These are phyloP conservation scores for Coboldia fuscipes DNA, from an alignment of 1,140 invertebrate species.

Conservation along the genomic window DNA sequence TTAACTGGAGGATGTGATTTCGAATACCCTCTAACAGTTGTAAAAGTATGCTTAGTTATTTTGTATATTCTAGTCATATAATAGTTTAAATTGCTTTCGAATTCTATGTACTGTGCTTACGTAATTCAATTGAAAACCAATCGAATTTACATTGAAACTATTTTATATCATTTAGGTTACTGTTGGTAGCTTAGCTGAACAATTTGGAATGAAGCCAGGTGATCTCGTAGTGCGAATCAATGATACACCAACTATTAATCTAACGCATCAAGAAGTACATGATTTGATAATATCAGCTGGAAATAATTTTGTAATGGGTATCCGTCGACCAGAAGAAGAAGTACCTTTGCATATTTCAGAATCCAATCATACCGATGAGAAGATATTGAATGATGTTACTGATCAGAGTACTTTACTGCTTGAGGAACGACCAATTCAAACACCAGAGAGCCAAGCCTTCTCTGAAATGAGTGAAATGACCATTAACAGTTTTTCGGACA, in stretches of 20 bases:
- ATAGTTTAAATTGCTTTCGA: slow-evolving; percentile 2
- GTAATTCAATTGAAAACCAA: neutral
- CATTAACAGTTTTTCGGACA: neutral
- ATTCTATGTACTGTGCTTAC: slow-evolving; percentile 6
- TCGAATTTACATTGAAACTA: slow-evolving; percentile 5
- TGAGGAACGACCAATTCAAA: slow-evolving; percentile 1
- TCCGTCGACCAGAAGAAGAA: slow-evolving; percentile 27
- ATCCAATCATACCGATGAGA: neutral
- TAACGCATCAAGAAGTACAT: slow-evolving; percentile 62
- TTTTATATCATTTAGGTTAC: slow-evolving; percentile 33
- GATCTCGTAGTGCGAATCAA: slow-evolving; percentile 64
- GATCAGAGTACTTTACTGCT: neutral
- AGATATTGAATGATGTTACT: neutral
- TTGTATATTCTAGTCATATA: neutral
- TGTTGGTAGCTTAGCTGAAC: slow-evolving; percentile 55
- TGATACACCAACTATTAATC: slow-evolving; percentile 32
- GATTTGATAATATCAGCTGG: slow-evolving; percentile 46
- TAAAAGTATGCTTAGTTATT: slow-evolving; percentile 40
- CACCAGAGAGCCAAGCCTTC: slow-evolving; percentile 1
- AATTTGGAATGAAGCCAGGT: slow-evolving; percentile 56
- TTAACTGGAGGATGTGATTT: slow-evolving; percentile 68
- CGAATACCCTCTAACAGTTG: slow-evolving; percentile 55
- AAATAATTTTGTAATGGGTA: slow-evolving; percentile 49
- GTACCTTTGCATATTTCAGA: neutral
- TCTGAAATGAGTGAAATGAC: slow-evolving; percentile 1